Conservation (phyloP, 2,797 vertebrate species). For the Ataeniobius toweri region DNA sequence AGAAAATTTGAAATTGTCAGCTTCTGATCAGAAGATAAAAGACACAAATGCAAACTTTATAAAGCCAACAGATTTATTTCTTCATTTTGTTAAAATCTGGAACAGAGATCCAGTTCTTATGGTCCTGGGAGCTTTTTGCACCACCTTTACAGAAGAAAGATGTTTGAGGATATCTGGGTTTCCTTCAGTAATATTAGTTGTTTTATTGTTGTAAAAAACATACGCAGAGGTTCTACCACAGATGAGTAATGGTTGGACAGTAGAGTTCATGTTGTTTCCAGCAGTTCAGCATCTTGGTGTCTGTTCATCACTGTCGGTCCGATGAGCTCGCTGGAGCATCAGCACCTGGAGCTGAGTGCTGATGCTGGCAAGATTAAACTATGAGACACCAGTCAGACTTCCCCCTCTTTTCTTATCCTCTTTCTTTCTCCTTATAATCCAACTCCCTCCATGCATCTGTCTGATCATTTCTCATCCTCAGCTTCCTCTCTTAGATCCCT, state of each 20-base stretch:
- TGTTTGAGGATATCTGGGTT: background rate
- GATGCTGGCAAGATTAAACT: background rate
- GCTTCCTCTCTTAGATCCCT: background rate
- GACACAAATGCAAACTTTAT: background rate
- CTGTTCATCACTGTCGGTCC: slow-evolving; percentile 10
- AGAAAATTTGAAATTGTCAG: too few relatives aligned
- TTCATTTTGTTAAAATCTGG: background rate
- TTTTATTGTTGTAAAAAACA: background rate
- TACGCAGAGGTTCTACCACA: background rate
- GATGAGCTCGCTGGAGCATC: background rate
- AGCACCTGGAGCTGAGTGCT: slow-evolving; percentile 11
- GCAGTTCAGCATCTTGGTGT: slow-evolving; percentile 1
- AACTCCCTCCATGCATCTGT: too few relatives aligned
- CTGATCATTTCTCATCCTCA: background rate
- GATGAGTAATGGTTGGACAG: background rate
- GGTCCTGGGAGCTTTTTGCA: background rate
- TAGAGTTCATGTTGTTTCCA: slow-evolving; percentile 1
- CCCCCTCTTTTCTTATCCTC: background rate
- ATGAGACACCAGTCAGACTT: slow-evolving; percentile 9
- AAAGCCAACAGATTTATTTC: background rate
- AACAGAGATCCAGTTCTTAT: background rate
- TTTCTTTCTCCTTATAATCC: background rate
- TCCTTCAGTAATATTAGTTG: background rate
- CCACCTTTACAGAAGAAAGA: background rate
- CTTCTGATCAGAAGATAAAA: too few relatives aligned